Conservation (phyloP, 1,140 invertebrate species). For the Grapholita molesta region DNA sequence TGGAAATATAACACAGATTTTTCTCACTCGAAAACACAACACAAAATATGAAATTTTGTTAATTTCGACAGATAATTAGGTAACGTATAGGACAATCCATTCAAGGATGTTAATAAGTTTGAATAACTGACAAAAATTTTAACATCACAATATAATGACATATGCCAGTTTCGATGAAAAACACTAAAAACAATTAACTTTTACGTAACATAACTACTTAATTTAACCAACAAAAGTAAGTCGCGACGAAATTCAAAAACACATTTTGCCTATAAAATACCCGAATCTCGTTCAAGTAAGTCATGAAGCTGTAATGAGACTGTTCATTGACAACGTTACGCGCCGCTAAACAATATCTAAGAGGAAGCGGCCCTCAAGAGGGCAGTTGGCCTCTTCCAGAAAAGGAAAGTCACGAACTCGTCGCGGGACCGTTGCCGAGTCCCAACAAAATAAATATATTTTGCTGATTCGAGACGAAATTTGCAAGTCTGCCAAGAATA, state of each 20-base stretch:
- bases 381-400: constrained; percentile 35
- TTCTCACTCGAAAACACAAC: too few relatives aligned
- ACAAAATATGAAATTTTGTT: too few relatives aligned
- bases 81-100: too few relatives aligned
- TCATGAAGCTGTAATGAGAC: constrained; percentile 9
- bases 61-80: too few relatives aligned
- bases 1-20: background rate
- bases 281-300: background rate
- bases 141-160: too few relatives aligned
- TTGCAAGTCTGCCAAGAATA: constrained; percentile 78
- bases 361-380: constrained; percentile 20
- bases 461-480: constrained; percentile 71
- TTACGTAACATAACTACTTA: too few relatives aligned
- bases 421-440: constrained; percentile 48
- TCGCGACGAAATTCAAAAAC: background rate
- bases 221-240: too few relatives aligned
- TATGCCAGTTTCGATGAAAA: too few relatives aligned
- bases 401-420: constrained; percentile 55
- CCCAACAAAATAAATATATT: constrained; percentile 74
- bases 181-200: too few relatives aligned
- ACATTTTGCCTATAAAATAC: background rate
- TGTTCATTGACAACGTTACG: constrained; percentile 11
- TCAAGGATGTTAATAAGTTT: too few relatives aligned
- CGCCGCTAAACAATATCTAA: constrained; percentile 16
- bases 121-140: too few relatives aligned